Evolutionary conservation across 1,140 invertebrate genomes (phyloP), one percentile per base, ranked within the genome.

Genomic region (Eriosoma lanigerum): DNA sequence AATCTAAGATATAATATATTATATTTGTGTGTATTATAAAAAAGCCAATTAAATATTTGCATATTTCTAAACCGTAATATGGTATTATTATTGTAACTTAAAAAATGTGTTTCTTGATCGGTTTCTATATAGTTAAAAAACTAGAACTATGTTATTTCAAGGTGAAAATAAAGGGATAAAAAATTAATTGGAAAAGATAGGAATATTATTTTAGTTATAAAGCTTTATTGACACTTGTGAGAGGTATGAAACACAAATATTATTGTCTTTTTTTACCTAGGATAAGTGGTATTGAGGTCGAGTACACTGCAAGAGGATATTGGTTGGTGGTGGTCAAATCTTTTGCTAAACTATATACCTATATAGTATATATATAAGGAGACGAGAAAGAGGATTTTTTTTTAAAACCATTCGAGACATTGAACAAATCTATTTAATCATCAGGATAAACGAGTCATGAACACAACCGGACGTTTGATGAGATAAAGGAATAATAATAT

Each of bases 371-470:
- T n/a, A n/a, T n/a, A n/a, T n/a, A n/a, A n/a, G 19, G 60, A n/a
- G 1, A 9, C 12, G 19, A 13, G 17, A 62, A 12, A 3, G 12
- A 44, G 38, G 9, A 64, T 38, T 38, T 4, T 38, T 38, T 38
- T 38, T 38, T 8, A 38, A 38, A 38, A 38, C 32, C 3, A 38
- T 3, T 64, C 62, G 29, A 64, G 62, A 44, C 60, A 32, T 32
- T 17, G 60, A n/a, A 62, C 29, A 19, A 38, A 32, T 64, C n/a
- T 70, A 70, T 70, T 73, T 73, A 52, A 24, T 73, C 68, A 29
- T 50, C 48, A 13, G 24, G 48, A 73, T 50, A 50, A 73, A 73
- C 68, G 24, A 73, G 50, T 54, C 50, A 17, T 21, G 50, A 54
- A 73, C 29, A 29, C 48, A 48, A 73, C 70, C 50, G 70, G 50